phyloP scores from a whole-genome alignment of 2,888 invertebrate genomes.

The Erebia epiphron region DNA sequence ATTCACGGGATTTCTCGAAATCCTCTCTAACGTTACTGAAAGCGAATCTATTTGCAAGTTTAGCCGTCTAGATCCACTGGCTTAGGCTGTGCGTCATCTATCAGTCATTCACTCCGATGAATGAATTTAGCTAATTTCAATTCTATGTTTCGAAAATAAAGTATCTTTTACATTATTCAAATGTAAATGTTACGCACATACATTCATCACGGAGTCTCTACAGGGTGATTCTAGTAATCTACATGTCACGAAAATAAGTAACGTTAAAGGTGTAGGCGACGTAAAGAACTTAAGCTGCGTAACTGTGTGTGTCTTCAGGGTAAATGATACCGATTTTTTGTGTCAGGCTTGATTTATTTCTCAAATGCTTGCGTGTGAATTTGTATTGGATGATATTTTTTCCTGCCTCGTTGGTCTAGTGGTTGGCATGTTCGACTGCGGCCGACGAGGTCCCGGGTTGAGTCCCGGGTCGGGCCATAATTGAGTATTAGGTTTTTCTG shows the following conservation, averaged over 20 bases:
- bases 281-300: conserved; percentile 25
- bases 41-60: too few species aligned
- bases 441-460: too few species aligned
- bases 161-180: not conserved
- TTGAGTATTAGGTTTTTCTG: too few species aligned
- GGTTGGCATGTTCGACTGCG: too few species aligned
- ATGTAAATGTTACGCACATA: conserved; percentile 27
- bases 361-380: not conserved
- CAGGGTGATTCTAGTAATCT: conserved; percentile 36
- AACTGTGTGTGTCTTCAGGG: conserved; percentile 14
- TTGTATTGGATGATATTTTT: not conserved
- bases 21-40: too few species aligned
- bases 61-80: too few species aligned
- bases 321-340: conserved; percentile 16
- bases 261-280: conserved; percentile 28
- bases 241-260: conserved; percentile 37
- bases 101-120: too few species aligned
- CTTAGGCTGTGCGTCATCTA: too few species aligned
- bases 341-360: conserved; percentile 1
- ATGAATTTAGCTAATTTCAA: not conserved
- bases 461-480: too few species aligned
- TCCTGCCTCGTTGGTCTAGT: too few species aligned
- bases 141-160: not conserved
- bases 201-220: conserved; percentile 35
- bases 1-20: too few species aligned